phyloP scores from a whole-genome alignment of 2,113 vertebrate species.

The Cyanoliseus patagonus region DNA sequence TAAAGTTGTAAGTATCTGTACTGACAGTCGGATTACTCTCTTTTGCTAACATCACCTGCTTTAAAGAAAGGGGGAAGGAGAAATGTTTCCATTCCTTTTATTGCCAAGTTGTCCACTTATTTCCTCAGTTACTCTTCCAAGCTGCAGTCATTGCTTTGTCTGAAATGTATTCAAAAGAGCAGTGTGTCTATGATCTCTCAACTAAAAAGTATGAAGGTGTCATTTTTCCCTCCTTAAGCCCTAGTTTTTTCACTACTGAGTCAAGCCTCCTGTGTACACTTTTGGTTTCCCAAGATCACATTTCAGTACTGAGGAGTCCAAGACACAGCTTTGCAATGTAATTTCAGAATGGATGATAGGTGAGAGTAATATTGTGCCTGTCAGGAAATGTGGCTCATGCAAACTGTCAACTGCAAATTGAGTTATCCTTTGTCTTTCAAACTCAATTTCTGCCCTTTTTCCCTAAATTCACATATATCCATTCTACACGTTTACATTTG shows the following conservation, averaged over 20 bases:
- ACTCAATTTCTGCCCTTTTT: not conserved
- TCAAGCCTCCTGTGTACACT: slow-evolving; percentile 66
- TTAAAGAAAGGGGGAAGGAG: not conserved
- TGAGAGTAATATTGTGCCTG: not conserved
- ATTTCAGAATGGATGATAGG: slow-evolving; percentile 67
- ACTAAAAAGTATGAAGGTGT: not conserved
- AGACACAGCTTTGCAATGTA: slow-evolving; percentile 63
- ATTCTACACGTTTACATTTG: not conserved
- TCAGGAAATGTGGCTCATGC: not conserved
- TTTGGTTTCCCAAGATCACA: slow-evolving; percentile 68
- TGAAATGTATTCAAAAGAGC: not conserved
- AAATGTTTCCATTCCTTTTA: not conserved
- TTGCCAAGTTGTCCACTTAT: not conserved
- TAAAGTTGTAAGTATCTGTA: not conserved
- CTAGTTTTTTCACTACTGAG: slow-evolving; percentile 47
- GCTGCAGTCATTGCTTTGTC: not conserved
- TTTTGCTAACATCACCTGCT: not conserved
- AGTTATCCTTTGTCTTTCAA: not conserved
- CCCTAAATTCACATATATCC: not conserved
- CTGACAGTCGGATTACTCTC: not conserved
- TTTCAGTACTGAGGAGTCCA: slow-evolving; percentile 64
- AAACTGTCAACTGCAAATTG: not conserved
- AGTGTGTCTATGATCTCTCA: not conserved
- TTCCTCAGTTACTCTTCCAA: not conserved
- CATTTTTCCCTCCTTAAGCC: not conserved